Conservation (phyloP, 1,140 invertebrate species). For the Yoshiicerus persimilis region DNA sequence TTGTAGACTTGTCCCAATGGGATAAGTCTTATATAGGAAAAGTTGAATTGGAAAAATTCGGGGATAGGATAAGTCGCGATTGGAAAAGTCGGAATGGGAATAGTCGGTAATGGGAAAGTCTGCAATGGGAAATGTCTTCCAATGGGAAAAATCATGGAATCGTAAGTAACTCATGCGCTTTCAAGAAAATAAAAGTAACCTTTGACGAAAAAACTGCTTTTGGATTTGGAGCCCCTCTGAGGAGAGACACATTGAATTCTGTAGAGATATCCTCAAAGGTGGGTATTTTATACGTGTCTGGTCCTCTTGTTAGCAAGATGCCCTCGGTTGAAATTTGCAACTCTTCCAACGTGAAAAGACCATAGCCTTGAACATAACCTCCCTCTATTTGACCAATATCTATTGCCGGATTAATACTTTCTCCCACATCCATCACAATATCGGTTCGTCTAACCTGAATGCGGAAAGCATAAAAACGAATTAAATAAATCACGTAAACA, state of each 20-base stretch:
- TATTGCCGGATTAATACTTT: conserved; percentile 68
- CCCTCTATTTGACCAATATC: conserved; percentile 73
- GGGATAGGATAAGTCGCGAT: too few relatives aligned
- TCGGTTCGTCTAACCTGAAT: conserved; percentile 65
- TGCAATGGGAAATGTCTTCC: too few relatives aligned
- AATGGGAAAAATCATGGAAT: too few relatives aligned
- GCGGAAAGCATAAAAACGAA: neutral
- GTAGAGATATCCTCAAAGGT: conserved; percentile 60
- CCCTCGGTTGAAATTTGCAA: conserved; percentile 62
- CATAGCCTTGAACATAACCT: conserved; percentile 68
- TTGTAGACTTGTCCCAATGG: too few relatives aligned
- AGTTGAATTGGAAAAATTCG: too few relatives aligned
- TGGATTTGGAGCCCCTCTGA: conserved; percentile 64
- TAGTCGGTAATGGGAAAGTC: too few relatives aligned
- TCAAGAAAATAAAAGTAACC: conserved; percentile 55
- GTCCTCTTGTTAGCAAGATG: conserved; percentile 62
- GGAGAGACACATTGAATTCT: conserved; percentile 65
- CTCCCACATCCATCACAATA: conserved; percentile 71
- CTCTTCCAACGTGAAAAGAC: conserved; percentile 66
- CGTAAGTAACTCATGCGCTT: too few relatives aligned
- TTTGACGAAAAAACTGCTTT: conserved; percentile 70
- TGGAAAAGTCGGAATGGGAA: too few relatives aligned
- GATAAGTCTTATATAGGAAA: too few relatives aligned
- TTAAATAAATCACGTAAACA: too few relatives aligned
- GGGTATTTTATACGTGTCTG: conserved; percentile 69